Evolutionary conservation across 2,797 vertebrate species (phyloP), one percentile per base, ranked within the genome.

Genomic region (Odontamblyopus rebecca): DNA sequence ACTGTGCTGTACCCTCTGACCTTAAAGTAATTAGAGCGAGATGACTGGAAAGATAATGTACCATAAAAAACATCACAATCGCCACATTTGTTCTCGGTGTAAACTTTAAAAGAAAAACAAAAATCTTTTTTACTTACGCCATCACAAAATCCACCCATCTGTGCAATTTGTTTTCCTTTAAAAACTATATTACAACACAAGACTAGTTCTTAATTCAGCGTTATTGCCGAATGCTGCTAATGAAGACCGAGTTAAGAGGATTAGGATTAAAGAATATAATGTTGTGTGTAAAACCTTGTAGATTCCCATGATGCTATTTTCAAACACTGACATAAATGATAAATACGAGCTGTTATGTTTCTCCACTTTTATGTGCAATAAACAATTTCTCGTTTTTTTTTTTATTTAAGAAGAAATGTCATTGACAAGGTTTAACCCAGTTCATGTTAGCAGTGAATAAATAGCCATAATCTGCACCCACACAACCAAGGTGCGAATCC

Each of bases 241-340:
- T 68, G 76, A 85, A 84, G 68, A 84, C 73, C 81, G 82, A 82
- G 71, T 67, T 69, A 75, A 75, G 50, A 73, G 74, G 81, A 83
- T 86, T 80, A 80, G 57, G 68, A 86, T 86, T 85, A 81, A 74
- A 64, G 48, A 60, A 74, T 76, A 80, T 68, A 80, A 32, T 54
- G 65, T 38, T 38, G 32, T 67, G 29, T 57, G 51, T 60, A 71
- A 70, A 75, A 68, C 18, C 60, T 74, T 67, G 57, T 53, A 18
- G 19, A 79, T 15, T 60, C 61, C 57, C 56, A 13, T 53, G 50
- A 67, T 32, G 59, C 26, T 18, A 38, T 70, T 71, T 67, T 73
- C 29, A 72, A 61, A 76, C n/a, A 50, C 27, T 8, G 50, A 29
- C 48, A 68, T 23, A 57, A 61, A 68, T 56, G 26, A 23, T 26